Base-by-base conservation (phyloP, 1,140 invertebrate species). In the Drosophila aff. region DNA sequence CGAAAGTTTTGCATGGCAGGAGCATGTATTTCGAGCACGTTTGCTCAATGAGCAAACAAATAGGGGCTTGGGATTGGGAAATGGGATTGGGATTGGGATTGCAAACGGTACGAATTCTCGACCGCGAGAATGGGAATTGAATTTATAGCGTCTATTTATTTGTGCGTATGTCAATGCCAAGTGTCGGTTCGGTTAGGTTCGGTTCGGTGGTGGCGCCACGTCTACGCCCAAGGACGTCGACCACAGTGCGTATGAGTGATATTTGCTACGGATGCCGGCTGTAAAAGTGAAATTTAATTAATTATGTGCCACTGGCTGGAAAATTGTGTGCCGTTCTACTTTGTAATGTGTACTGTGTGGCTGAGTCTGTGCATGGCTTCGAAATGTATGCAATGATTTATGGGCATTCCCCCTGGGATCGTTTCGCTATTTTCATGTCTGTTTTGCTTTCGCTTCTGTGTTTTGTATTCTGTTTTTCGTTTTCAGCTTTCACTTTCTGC, bases 201-300 rank as follows among this genome's bases (percentile, higher is more conserved):
- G 64, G 38, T 52, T 47, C 21, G 44, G 49, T 31, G 49, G 49
- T 82, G 68, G 71, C 44, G 44, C 57, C 53, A 16, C 38, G 52
- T 40, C 53, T 57, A 23, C 15, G 36, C 5, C 10, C 50, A 74
- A 80, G 62, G 43, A 58, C 49, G 41, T 18, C 4, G 59, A 60
- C 44, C 60, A 57, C 82, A 79, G 49, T 60, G 80, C 81, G 81
- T 77, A 89, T 89, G 77, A 80, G 83, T 62, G 77, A 84, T 87
- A 83, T 81, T 71, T 74, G 75, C 57, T 71, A 46, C 33, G 68
- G 23, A 40, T 57, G 21, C 62, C 53, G 52, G 59, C 41, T 82
- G 47, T 82, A 65, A 78, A 89, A 84, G 74, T 84, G 63, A 87
- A 87, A 87, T 87, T 87, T 89, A 89, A 87, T 87, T 87, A 87